phyloP scores from a whole-genome alignment of 2,797 vertebrate species.

The Anabacerthia variegaticeps region DNA sequence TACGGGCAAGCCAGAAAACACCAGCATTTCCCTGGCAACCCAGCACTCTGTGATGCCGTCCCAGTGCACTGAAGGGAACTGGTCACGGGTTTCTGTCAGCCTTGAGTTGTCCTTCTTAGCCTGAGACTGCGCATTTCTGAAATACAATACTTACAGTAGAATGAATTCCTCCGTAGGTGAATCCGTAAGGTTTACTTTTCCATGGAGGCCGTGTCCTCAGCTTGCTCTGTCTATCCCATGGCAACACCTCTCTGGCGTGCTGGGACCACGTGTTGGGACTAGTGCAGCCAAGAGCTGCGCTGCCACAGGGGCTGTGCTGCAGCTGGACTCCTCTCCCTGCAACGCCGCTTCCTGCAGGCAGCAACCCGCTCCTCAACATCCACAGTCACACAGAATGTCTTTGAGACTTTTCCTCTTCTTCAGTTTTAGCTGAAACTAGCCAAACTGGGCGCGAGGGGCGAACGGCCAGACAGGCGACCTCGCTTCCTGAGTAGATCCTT shows the following conservation, averaged over 20 bases:
- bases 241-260: not conserved
- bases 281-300: rapidly evolving
- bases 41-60: not conserved
- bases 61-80: not conserved
- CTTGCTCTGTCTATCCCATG: rapidly evolving
- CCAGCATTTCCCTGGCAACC: not conserved
- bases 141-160: rapidly evolving
- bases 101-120: not conserved
- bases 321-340: not conserved
- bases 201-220: rapidly evolving
- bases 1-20: not conserved
- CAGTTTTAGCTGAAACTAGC: not conserved
- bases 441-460: not conserved
- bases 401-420: not conserved
- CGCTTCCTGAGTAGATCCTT: not conserved
- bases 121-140: not conserved
- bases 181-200: not conserved
- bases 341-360: not conserved
- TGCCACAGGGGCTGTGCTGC: not conserved
- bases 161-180: rapidly evolving
- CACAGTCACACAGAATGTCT: not conserved
- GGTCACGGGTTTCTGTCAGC: not conserved
- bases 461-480: not conserved
- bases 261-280: rapidly evolving
- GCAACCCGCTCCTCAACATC: not conserved